Percentiles rank a stretch among this genome's conserved stretches.
phyloP scores from a whole-genome alignment of 2,113 vertebrate genomes.

The Bubo bubo region DNA sequence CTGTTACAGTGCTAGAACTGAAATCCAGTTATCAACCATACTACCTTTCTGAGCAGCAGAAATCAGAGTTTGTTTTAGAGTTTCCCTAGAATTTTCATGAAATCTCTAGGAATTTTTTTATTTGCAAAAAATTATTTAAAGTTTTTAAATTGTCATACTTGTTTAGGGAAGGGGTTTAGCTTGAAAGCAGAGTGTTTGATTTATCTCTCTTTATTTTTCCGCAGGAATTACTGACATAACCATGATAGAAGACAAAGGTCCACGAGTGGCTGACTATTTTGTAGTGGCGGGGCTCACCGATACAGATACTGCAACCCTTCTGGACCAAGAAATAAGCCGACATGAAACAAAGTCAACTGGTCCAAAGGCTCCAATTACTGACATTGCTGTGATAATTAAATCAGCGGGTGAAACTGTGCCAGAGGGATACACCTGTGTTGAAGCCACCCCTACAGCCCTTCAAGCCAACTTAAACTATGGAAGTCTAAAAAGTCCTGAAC shows the following conservation, averaged over 20 bases:
- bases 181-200: slow-evolving; percentile 7
- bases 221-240: slow-evolving; percentile 72
- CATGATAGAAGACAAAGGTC: slow-evolving; percentile 97
- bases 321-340: slow-evolving; percentile 89
- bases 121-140: neutral
- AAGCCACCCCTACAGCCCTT: slow-evolving; percentile 89
- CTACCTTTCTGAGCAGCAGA: neutral
- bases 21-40: neutral
- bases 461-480: slow-evolving; percentile 97
- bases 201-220: neutral
- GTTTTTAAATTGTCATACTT: neutral
- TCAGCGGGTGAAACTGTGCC: slow-evolving; percentile 92
- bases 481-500: slow-evolving; percentile 95
- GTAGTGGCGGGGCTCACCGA: slow-evolving; percentile 97
- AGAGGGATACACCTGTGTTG: slow-evolving; percentile 94
- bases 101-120: neutral
- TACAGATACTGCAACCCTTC: slow-evolving; percentile 86
- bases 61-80: neutral
- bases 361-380: slow-evolving; percentile 93
- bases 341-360: slow-evolving; percentile 89
- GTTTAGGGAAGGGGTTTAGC: neutral
- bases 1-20: neutral
- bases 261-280: slow-evolving; percentile 96
- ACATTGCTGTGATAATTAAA: slow-evolving; percentile 93
- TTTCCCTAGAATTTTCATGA: neutral